Percentiles rank a stretch among this genome's conserved stretches.
These are phyloP conservation scores for Dasypolia templi DNA, from an alignment of 2,888 invertebrate genomes.

Conservation along the genomic window DNA sequence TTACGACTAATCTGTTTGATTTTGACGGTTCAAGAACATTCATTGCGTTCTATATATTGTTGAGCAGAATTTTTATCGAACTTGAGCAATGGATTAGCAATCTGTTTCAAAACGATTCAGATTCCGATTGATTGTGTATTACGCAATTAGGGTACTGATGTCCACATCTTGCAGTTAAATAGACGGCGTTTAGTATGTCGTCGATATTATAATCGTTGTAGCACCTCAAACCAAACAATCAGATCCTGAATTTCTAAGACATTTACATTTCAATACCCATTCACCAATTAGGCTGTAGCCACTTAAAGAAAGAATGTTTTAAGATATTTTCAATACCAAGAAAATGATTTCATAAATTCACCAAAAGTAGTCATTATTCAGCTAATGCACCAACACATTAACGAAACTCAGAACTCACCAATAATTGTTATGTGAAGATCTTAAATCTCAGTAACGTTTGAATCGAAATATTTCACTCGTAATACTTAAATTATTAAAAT, in stretches of 20 bases:
- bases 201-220: neutral
- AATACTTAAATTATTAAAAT: slow-evolving; percentile 56
- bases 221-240: neutral
- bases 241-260: neutral
- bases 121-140: no score
- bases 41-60: no score
- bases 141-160: no score
- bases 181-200: neutral
- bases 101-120: no score
- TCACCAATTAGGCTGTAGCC: neutral
- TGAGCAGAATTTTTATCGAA: no score
- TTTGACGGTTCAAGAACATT: no score
- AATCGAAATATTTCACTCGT: slow-evolving; percentile 50
- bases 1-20: no score
- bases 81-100: no score
- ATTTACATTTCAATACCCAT: neutral
- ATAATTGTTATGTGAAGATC: slow-evolving; percentile 46
- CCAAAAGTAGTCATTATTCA: slow-evolving; percentile 30
- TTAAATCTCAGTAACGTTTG: slow-evolving; percentile 53
- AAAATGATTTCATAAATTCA: slow-evolving; percentile 8
- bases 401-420: slow-evolving; percentile 15
- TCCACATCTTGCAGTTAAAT: no score
- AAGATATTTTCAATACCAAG: neutral
- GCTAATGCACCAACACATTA: slow-evolving; percentile 43
- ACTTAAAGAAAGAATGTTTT: neutral